Evolutionary conservation across 1,140 invertebrate species (phyloP).

Genomic region (Trypoxylus dichotomus): DNA sequence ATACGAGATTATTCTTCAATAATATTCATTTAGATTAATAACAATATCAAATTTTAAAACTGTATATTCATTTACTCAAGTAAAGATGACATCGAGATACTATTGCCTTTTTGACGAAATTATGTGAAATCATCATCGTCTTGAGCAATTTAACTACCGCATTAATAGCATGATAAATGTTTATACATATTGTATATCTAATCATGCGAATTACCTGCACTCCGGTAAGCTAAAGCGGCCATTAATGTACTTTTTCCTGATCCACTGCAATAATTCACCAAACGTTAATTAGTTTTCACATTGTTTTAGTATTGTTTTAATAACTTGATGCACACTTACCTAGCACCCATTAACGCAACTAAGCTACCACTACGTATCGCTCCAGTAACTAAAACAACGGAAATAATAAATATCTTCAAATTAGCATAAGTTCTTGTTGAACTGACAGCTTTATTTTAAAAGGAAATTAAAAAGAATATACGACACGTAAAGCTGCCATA

Average conservation of each 20-base stretch:
- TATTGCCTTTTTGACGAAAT: too few species aligned
- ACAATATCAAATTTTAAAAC: too few species aligned
- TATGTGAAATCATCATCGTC: too few species aligned
- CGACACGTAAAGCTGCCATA: too few species aligned
- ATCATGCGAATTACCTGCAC: constrained; percentile 59
- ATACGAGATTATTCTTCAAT: too few species aligned
- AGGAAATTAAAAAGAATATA: too few species aligned
- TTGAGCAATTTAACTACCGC: too few species aligned
- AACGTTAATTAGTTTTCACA: background rate
- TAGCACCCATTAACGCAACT: constrained; percentile 88
- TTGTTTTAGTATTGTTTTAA: background rate
- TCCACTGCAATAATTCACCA: constrained; percentile 64
- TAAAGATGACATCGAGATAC: too few species aligned
- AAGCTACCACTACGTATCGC: constrained; percentile 81
- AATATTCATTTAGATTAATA: too few species aligned
- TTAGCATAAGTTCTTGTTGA: too few species aligned
- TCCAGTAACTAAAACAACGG: constrained; percentile 62
- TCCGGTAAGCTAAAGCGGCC: constrained; percentile 80
- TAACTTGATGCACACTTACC: constrained; percentile 55
- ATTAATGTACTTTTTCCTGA: constrained; percentile 96
- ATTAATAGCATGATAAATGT: too few species aligned
- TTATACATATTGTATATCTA: too few species aligned
- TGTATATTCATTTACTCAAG: background rate
- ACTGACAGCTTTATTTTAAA: background rate
- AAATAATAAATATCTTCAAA: background rate